Evolutionary conservation across 1,140 invertebrate genomes (phyloP), one percentile per base, ranked within the genome.

Genomic region (Rhyacophila brunnea): DNA sequence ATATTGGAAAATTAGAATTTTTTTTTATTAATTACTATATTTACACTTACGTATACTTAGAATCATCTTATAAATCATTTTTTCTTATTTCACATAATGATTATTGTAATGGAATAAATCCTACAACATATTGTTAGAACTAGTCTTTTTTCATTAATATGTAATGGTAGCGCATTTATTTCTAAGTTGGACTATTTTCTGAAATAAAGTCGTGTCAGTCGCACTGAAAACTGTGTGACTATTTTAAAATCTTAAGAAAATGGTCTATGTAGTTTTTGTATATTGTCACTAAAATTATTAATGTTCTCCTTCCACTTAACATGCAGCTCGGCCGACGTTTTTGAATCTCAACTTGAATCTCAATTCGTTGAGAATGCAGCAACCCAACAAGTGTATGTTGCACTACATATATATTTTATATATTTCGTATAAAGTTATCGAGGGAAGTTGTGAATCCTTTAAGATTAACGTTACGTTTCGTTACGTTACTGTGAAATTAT

Each of bases 271-370:
- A 13, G 38, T 13, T 40, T 40, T 15, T 40, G 11, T n/a, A n/a
- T 40, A 13, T 40, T 40, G 11, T 13, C 5, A 28, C 23, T 28
- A 28, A 28, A 28, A 28, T 28, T 5, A 28, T 28, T 28, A 28
- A 28, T 28, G 23, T 28, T 28, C 23, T 28, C 23, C 52, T 59
- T 42, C 40, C 28, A 44, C 20, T 19, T 17, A 48, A 60, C 63
- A 65, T 94, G 82, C 92, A 96, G 93, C 92, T 80, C 90, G 93
- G 73, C 93, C 93, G 76, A 95, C 91, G 76, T 96, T 95, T 86
- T 87, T 96, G 82, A 95, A 95, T 87, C 87, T 95, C 77, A 93
- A 89, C 84, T 84, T 93, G 82, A 94, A 93, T 84, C 85, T 93
- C 79, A 93, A 93, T 84, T 87, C 90, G 71, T 83, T 92, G 81